These are phyloP conservation scores for Trachelipus rathkii DNA, from an alignment of 1,140 invertebrate genomes.

Conservation along the genomic window DNA sequence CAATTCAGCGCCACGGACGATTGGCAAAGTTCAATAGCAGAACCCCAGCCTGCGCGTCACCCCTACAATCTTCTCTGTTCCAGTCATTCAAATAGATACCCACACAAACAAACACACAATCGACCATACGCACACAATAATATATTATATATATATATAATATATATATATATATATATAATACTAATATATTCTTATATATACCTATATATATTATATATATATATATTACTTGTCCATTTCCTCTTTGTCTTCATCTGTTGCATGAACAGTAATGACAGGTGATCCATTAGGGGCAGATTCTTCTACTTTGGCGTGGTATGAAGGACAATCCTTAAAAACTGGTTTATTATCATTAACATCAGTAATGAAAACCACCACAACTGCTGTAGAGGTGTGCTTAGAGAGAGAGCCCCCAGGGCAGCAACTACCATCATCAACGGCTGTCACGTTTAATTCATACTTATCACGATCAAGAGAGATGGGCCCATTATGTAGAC, in stretches of 20 bases:
- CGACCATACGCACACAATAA: too few species aligned
- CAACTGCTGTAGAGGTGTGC: slow-evolving; percentile 86
- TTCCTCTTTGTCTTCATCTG: slow-evolving; percentile 77
- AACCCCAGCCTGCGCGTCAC: too few species aligned
- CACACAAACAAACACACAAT: too few species aligned
- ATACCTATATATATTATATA: slow-evolving; percentile 47
- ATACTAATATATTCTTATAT: too few species aligned
- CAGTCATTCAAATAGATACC: too few species aligned
- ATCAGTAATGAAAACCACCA: slow-evolving; percentile 92
- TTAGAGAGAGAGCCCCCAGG: slow-evolving; percentile 75
- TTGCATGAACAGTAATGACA: slow-evolving; percentile 80
- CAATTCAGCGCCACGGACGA: too few species aligned
- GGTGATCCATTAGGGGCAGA: slow-evolving; percentile 85
- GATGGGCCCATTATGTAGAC: slow-evolving; percentile 77
- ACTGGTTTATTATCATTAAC: slow-evolving; percentile 93
- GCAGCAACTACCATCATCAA: slow-evolving; percentile 90
- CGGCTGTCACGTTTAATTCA: slow-evolving; percentile 87
- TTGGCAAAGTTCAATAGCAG: too few species aligned
- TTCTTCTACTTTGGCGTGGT: slow-evolving; percentile 87
- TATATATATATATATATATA: too few species aligned
- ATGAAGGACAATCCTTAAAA: slow-evolving; percentile 86
- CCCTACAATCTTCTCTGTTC: too few species aligned
- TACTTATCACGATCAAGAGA: slow-evolving; percentile 80
- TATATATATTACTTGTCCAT: slow-evolving; percentile 52
- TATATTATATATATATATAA: too few species aligned